Base-by-base conservation (phyloP, 2,888 invertebrate species). In the Blera fallax region DNA sequence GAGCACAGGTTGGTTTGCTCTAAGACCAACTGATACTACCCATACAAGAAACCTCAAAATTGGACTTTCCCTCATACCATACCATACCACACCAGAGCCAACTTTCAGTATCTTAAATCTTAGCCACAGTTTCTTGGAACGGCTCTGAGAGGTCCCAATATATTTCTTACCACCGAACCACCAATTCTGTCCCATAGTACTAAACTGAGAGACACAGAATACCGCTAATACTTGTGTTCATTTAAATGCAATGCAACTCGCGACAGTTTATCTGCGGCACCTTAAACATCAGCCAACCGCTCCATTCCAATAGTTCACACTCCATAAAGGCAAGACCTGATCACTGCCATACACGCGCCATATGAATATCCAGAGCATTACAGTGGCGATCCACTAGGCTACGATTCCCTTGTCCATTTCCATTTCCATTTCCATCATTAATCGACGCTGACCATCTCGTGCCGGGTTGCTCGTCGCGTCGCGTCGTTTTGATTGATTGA, bases 401-500 rank as follows among this genome's bases (percentile, higher is more conserved):
- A 34, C 69, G 58, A 79, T 69, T 64, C 69, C 64, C 64, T 43
- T 80, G 84, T 80, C 80, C 70, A 74, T 76, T 82, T 82, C 32
- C 34, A 74, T 76, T 82, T 82, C 32, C 34, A 78, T 82, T 70
- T 84, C 64, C 56, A 80, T 84, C 69, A 58, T 50, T 78, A 78
- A 84, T 74, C 84, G 74, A 34, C 48, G 43, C 37, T 14, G 64
- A 45, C 50, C 43, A 56, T 65, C 43, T 40, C 43, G 18, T 54
- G 60, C 14, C 60, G 34, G 27, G 24, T 27, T 32, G 40, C n/a
- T 40, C 27, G 56, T 58, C 54, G 64, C 11, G 62, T 8, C 24
- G 21, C 48, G 29, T 69, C 56, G 50, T 60, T 72, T 65, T 80
- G 87, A 87, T 87, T 87, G 87, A 87, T 87, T 87, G 87, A 87